A percentile compares a stretch with the other conserved stretches of the same genome.
phyloP scores from a whole-genome alignment of 2,888 invertebrate species.

The Drosophila falleni region DNA sequence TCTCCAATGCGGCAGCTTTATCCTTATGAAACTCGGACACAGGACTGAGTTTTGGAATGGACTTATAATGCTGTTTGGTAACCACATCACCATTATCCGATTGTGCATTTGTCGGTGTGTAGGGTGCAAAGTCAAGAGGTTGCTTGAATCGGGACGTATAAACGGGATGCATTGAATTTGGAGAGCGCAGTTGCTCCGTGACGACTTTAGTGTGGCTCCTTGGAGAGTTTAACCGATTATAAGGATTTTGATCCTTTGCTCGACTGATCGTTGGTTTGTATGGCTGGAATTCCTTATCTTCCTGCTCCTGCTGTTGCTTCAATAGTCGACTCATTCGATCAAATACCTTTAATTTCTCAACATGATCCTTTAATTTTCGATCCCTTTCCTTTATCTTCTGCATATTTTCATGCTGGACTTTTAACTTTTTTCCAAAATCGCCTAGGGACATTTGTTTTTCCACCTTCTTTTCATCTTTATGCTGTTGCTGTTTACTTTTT shows the following conservation, averaged over 20 bases:
- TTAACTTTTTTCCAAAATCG: background rate
- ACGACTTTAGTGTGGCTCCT: background rate
- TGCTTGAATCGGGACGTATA: background rate
- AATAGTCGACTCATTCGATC: constrained; percentile 14
- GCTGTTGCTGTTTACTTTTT: background rate
- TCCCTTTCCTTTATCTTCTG: background rate
- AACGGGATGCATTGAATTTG: background rate
- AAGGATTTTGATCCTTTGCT: background rate
- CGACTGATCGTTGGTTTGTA: too few relatives aligned
- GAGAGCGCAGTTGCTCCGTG: background rate
- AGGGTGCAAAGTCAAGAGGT: background rate
- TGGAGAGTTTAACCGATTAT: background rate
- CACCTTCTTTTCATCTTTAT: background rate
- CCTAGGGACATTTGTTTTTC: background rate
- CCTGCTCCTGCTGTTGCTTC: constrained; percentile 23
- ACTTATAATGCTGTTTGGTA: background rate
- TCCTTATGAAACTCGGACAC: background rate
- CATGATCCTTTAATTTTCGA: background rate
- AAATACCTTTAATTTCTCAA: background rate
- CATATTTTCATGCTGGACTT: constrained; percentile 6
- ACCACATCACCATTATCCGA: constrained; percentile 9
- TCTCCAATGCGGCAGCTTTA: constrained; percentile 1
- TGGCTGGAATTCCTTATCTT: background rate
- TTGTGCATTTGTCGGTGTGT: background rate
- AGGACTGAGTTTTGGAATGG: background rate